Base-by-base conservation (phyloP, 2,113 vertebrate species). In the Coptodon rendalli region DNA sequence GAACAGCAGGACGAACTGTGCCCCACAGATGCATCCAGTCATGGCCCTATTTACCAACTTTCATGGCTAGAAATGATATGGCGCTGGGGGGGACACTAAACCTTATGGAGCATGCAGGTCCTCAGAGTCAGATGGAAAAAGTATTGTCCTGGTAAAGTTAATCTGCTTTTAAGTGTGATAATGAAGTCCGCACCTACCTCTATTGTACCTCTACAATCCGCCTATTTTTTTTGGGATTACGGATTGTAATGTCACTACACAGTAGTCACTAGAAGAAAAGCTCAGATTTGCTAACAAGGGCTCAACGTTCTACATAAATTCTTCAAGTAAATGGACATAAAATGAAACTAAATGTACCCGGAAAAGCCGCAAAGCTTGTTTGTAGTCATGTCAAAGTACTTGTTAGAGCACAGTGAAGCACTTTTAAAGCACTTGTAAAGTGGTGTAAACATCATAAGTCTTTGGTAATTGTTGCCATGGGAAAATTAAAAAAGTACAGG, bases 1-100 rank as follows among this genome's bases (percentile, higher is more conserved):
- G 88, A 59, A 63, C 71, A 84, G 85, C 54, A 53, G 43, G 43
- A 83, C 19, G 16, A 78, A 82, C 80, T 63, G 6, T 84, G 40
- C 53, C 89, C 85, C 83, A 68, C 92, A 94, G 54, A 91, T 53
- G 9, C 90, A 86, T 54, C 89, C 92, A 92, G 89, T 95, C 89
- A 17, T 24, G 81, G 59, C 92, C 87, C 89, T 86, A 76, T 91
- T 92, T 92, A 91, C 88, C 80, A 85, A 87, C 43, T 38, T 81
- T 87, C 56, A 87, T 86, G 87, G 86, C 54, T 31, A 45, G 40
- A 80, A 40, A 54, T 66, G 68, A 81, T 12, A 24, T 82, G 43
- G 81, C 0, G 61, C 16, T 19, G 80, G 38, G 76, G 36, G 53
- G 36, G 48, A 27, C 66, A 7, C n/a, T 34, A 29, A 14, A 17